These are phyloP conservation scores for Percopsis omiscomaycus DNA, from an alignment of 2,797 vertebrate genomes.

Conservation along the genomic window DNA sequence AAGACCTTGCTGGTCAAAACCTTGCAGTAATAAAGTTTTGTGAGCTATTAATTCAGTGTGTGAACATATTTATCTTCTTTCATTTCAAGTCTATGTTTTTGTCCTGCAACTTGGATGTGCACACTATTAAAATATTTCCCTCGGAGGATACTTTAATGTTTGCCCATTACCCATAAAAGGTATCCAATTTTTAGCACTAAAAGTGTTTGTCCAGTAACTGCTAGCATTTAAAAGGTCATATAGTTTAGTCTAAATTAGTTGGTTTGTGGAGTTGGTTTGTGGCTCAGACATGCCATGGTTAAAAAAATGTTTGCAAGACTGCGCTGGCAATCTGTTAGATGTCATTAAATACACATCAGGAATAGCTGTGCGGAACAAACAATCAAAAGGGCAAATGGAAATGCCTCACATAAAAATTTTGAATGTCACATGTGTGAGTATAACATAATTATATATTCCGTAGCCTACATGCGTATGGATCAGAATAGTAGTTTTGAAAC, in stretches of 20 bases:
- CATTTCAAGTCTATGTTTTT: no score
- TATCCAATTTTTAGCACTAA: not conserved
- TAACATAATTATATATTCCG: slow-evolving; percentile 2
- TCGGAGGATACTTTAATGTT: not conserved
- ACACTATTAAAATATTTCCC: no score
- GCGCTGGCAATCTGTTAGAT: slow-evolving; percentile 16
- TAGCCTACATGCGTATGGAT: slow-evolving; percentile 1
- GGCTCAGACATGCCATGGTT: slow-evolving; percentile 19
- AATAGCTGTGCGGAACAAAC: slow-evolving; percentile 31
- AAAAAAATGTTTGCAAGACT: slow-evolving; percentile 23
- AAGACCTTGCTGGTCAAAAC: no score
- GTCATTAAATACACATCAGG: slow-evolving; percentile 36
- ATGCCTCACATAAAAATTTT: slow-evolving; percentile 15
- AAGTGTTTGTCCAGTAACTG: slow-evolving; percentile 2
- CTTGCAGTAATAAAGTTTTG: no score
- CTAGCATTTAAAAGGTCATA: slow-evolving; percentile 11
- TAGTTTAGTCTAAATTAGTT: slow-evolving; percentile 7
- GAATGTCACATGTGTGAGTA: slow-evolving; percentile 19
- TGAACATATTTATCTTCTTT: no score
- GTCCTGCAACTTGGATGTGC: no score
- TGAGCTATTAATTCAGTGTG: no score
- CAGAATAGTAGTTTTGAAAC: not conserved
- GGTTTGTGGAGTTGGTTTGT: not conserved
- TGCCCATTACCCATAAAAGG: not conserved
- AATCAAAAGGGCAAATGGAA: slow-evolving; percentile 18